phyloP scores from a whole-genome alignment of 2,797 vertebrate genomes.

The Helicolenus hilgendorfi region DNA sequence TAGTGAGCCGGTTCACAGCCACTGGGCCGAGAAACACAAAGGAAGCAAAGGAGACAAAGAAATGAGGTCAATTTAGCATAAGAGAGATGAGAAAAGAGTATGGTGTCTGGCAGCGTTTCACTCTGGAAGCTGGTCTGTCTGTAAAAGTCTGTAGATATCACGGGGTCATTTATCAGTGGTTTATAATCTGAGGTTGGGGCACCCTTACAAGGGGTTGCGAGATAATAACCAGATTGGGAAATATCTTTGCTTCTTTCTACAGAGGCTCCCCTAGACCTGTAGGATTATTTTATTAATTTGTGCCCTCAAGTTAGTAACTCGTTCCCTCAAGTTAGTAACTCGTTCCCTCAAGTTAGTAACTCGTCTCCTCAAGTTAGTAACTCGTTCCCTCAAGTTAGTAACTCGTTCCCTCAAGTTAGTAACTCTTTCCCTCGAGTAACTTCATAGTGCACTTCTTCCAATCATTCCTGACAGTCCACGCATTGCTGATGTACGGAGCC shows the following conservation, averaged over 20 bases:
- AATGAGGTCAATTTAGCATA: slow-evolving; percentile 1
- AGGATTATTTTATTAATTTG: no score
- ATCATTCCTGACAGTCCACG: no score
- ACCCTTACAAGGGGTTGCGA: background rate
- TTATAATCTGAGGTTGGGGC: background rate
- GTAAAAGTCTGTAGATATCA: background rate
- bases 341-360: no score
- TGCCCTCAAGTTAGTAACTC: no score
- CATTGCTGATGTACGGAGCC: no score
- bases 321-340: no score
- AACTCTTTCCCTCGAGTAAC: no score
- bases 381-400: no score
- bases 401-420: no score
- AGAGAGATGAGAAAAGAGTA: background rate
- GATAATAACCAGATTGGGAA: background rate
- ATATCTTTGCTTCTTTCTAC: background rate
- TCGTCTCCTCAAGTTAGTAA: no score
- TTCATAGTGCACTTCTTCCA: no score
- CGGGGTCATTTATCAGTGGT: background rate
- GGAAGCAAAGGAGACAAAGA: background rate
- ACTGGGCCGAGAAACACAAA: slow-evolving; percentile 5
- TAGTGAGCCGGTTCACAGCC: slow-evolving; percentile 7
- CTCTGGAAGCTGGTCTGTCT: background rate
- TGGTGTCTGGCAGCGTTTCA: background rate
- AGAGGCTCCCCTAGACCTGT: no score